Evolutionary conservation across 2,113 vertebrate species (phyloP).

Genomic region (Ictalurus furcatus): DNA sequence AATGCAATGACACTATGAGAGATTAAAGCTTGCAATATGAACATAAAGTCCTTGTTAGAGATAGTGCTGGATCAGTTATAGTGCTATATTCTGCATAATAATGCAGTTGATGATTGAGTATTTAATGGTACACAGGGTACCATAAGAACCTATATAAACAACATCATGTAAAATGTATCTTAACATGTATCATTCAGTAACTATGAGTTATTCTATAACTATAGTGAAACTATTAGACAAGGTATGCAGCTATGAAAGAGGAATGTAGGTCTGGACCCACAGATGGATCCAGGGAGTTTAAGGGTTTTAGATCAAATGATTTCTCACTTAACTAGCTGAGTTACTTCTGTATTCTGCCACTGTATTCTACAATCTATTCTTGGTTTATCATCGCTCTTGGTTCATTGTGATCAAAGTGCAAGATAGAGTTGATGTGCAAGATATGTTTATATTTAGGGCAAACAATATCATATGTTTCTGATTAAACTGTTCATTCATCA

Average conservation of each 20-base stretch:
- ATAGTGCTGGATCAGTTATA: background rate
- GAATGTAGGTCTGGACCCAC: background rate
- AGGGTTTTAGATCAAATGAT: background rate
- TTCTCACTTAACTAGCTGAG: background rate
- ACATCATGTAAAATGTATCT: background rate
- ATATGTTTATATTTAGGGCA: background rate
- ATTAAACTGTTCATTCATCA: background rate
- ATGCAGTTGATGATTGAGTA: background rate
- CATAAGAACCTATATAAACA: background rate
- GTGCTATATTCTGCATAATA: background rate
- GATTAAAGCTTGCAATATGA: background rate
- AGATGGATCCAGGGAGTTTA: background rate
- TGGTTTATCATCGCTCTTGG: background rate
- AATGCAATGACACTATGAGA: background rate
- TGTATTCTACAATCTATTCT: background rate
- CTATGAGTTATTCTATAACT: background rate
- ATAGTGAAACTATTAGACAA: background rate
- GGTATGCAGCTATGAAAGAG: background rate
- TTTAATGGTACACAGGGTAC: background rate
- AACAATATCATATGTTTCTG: background rate
- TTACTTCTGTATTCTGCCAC: no score
- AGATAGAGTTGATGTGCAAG: background rate
- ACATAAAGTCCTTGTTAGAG: background rate
- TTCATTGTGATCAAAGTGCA: background rate
- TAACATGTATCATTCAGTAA: background rate